Evolutionary conservation across 2,888 invertebrate genomes (phyloP).

Genomic region (Patella depressa): DNA sequence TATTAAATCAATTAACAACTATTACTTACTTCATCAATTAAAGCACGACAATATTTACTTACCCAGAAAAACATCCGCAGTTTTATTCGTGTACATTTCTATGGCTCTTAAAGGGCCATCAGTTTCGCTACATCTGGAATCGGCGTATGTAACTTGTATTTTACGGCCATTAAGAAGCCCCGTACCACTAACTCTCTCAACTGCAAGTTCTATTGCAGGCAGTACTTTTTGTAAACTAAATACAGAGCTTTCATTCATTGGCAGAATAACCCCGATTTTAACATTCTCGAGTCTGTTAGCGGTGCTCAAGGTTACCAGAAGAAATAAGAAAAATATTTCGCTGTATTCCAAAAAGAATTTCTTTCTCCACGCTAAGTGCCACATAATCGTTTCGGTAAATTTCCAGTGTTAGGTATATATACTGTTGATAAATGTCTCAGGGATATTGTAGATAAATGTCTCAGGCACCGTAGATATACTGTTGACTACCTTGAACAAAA

Average conservation of each 20-base stretch:
- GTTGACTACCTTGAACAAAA: too few relatives aligned
- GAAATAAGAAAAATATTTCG: not conserved
- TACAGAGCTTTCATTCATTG: slow-evolving; percentile 40
- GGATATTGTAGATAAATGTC: too few relatives aligned
- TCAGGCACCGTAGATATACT: too few relatives aligned
- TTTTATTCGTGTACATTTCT: slow-evolving; percentile 48
- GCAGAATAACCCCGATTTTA: slow-evolving; percentile 58
- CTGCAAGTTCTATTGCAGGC: slow-evolving; percentile 63
- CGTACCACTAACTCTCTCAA: slow-evolving; percentile 41
- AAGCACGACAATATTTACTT: not conserved
- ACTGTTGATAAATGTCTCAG: too few relatives aligned
- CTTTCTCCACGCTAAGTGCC: too few relatives aligned
- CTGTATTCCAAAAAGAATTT: too few relatives aligned
- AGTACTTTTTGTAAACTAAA: slow-evolving; percentile 51
- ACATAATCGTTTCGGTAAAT: too few relatives aligned
- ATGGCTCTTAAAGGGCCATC: slow-evolving; percentile 58
- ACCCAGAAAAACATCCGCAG: slow-evolving; percentile 49
- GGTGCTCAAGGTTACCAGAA: not conserved
- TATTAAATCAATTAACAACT: too few relatives aligned
- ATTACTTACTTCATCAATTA: too few relatives aligned
- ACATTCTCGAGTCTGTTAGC: slow-evolving; percentile 18
- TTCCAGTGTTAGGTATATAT: too few relatives aligned
- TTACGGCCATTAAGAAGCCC: slow-evolving; percentile 36
- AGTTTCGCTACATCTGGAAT: slow-evolving; percentile 58
- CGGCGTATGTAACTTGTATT: slow-evolving; percentile 37